Base-by-base conservation (phyloP, 2,888 invertebrate genomes). In the Spodoptera littoralis region DNA sequence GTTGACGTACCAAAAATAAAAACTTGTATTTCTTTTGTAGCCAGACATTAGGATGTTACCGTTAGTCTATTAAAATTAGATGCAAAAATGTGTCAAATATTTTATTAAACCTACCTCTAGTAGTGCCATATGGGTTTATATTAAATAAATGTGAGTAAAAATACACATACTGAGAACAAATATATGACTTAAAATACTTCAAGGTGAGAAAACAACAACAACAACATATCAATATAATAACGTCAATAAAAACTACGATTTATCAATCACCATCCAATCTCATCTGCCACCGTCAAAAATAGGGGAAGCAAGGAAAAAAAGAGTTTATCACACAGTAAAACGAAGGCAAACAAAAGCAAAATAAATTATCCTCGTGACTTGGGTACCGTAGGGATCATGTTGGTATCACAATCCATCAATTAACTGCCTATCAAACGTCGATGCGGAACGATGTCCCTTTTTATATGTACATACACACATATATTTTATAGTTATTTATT, bases 351-450 rank as follows among this genome's bases (percentile, higher is more conserved):
- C 77, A 77, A 80, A 77, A 66, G 66, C 56, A 68, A 77, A 80
- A 78, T 78, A 80, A 77, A 80, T 80, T 80, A 78, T 77, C 59
- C 60, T 59, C 61, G 56, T 58, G 64, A 64, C 65, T 76, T 24
- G 72, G 70, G 76, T 57, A 65, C 79, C 59, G 43, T 55, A 44
- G 70, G 73, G 80, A 78, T 69, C 71, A 70, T 76, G 74, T 53
- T 60, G 73, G 66, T 70, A 65, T 79, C 64, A 77, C 80, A 67
- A 77, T 78, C 71, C 77, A 78, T 78, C 77, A 78, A 77, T 78
- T 80, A 78, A 66, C 54, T 77, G 69, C 69, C 77, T 55, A 80
- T 77, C 80, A 78, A 77, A 77, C 66, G 75, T 77, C 68, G 57
- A 68, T 65, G 45, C 50, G 55, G 54, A 56, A 51, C 80, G 74